Evolutionary conservation across 2,113 vertebrate genomes (phyloP), one percentile per base, ranked within the genome.

Genomic region (Oreochromis tanganicae): DNA sequence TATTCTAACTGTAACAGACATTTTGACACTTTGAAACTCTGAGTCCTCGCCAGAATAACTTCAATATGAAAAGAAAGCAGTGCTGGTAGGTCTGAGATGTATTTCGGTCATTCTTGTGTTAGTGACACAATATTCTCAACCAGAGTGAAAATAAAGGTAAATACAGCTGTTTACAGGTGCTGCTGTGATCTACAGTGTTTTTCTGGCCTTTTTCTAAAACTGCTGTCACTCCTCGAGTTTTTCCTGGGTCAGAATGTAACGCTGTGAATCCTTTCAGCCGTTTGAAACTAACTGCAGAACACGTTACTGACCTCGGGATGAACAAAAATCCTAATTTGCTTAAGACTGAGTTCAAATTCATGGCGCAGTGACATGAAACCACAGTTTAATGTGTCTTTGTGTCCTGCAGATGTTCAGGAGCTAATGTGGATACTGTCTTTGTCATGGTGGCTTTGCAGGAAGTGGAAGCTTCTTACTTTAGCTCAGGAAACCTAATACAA

Each of bases 401-500:
- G 21, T 86, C 83, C 89, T 88, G 85, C 91, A 92, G 86, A 93
- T 90, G 88, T 88, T 73, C 55, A 24, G 61, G 41, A 71, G 82
- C 61, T 38, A 50, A 41, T 50, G 81, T 55, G 83, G 90, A 89
- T 75, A 14, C 84, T 54, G 86, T 87, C 79, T 89, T 61, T 86
- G 84, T 88, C 81, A 82, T 11, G 52, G 80, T 61, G 79, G 54
- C 59, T 52, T 81, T 54, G 63, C 86, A 89, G 93, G 92, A 92
- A 93, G 90, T 89, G 84, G 85, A 79, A 88, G 94, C 81, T 88
- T 92, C 90, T 90, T 87, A 84, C 90, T 92, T 79, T 52, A 87
- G 91, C 68, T 81, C 57, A 88, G 89, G 89, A 90, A 94, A 91
- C 86, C 89, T 83, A 87, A 90, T 88, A 93, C 89, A 85, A 91